These are phyloP conservation scores for Drosophila multiciliata DNA, from an alignment of 2,888 invertebrate species.

Conservation along the genomic window DNA sequence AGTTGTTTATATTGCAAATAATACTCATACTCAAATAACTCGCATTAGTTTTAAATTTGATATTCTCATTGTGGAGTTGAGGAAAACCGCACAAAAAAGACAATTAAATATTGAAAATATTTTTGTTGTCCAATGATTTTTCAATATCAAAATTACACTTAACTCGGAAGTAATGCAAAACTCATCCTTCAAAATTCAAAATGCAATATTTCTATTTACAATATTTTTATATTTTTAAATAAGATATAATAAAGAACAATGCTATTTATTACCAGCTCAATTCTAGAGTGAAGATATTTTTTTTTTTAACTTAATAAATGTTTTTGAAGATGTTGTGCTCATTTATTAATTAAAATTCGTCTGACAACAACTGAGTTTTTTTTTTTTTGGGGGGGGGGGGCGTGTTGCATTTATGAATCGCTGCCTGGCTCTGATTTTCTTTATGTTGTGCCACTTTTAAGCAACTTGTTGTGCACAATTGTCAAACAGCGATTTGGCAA, in stretches of 20 bases:
- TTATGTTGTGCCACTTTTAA: not conserved
- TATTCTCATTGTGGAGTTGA: too few species aligned
- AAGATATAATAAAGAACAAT: not conserved
- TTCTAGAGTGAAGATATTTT: not conserved
- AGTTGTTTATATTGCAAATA: not conserved
- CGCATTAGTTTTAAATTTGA: too few species aligned
- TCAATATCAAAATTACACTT: not conserved
- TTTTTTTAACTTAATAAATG: not conserved
- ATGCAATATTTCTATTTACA: not conserved
- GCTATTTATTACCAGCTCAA: not conserved
- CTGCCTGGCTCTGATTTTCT: slow-evolving; percentile 2
- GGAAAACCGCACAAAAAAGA: not conserved
- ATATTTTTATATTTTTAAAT: not conserved
- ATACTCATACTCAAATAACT: not conserved
- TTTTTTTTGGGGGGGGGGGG: slow-evolving; percentile 1
- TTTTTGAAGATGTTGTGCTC: not conserved
- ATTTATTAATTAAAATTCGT: not conserved
- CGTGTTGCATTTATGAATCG: slow-evolving; percentile 6
- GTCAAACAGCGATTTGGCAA: slow-evolving; percentile 49
- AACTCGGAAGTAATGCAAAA: not conserved
- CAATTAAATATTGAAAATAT: not conserved
- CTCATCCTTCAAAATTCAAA: too few species aligned
- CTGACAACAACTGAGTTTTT: not conserved
- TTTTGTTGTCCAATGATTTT: not conserved
- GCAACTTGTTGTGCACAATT: slow-evolving; percentile 39